Percentiles rank a stretch among this genome's conserved stretches.
Evolutionary conservation across 2,113 vertebrate genomes (phyloP).

Genomic region (Siniperca chuatsi): DNA sequence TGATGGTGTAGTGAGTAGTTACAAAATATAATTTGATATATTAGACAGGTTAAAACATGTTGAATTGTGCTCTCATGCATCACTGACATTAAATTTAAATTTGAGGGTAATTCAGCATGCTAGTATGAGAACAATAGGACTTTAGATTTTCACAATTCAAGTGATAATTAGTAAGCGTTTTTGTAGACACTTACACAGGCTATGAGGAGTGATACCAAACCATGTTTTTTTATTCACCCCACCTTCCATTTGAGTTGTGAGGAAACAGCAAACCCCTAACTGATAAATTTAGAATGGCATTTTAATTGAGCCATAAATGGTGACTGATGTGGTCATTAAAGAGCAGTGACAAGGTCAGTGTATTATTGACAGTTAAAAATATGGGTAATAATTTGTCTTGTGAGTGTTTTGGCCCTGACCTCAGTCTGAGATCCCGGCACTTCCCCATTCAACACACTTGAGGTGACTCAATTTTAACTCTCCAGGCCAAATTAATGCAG

Average conservation of each 20-base stretch:
- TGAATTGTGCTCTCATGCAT: neutral
- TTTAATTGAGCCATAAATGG: conserved; percentile 68
- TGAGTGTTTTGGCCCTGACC: conserved; percentile 52
- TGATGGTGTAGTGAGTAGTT: neutral
- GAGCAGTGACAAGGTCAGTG: conserved; percentile 59
- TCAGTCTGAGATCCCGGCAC: conserved; percentile 39
- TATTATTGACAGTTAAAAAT: conserved; percentile 62
- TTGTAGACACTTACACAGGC: neutral
- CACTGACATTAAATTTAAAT: neutral
- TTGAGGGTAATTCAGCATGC: neutral
- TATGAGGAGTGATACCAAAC: neutral
- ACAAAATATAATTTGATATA: neutral
- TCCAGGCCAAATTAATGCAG: conserved; percentile 26
- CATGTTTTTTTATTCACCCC: neutral
- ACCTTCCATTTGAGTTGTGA: conserved; percentile 16
- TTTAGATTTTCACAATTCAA: neutral
- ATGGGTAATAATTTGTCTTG: conserved; percentile 54
- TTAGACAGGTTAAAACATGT: neutral
- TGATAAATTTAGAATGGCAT: conserved; percentile 55
- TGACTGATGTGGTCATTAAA: conserved; percentile 62
- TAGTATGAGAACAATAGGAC: neutral
- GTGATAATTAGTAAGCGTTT: neutral
- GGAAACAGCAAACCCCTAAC: conserved; percentile 23
- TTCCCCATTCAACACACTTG: conserved; percentile 4
- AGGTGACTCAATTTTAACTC: conserved; percentile 18